Base-by-base conservation (phyloP, 2,888 invertebrate species). In the Synergus japonicus region DNA sequence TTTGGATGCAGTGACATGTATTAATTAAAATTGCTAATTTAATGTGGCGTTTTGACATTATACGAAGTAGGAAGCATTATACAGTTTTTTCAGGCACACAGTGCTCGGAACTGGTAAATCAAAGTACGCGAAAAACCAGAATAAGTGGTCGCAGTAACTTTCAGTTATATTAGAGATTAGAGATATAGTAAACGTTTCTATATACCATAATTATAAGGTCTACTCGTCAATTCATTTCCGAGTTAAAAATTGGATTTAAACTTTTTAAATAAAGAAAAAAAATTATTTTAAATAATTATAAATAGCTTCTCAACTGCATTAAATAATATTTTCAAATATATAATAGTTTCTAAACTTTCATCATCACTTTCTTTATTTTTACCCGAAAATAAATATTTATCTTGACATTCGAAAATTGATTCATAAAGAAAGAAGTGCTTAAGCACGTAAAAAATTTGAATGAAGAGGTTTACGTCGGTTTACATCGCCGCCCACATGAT, bases 31-130 rank as follows among this genome's bases (percentile, higher is more conserved):
- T 58, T 18, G 18, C 7, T 58, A 10, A 58, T 8, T 10, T 9
- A 18, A 60, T 49, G 77, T 64, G 60, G 78, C 81, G 77, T 83
- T 82, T 85, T 73, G 46, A n/a, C 58, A 49, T 18, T 18, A 13
- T 8, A 46, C 22, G 66, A 82, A 83, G 87, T 85, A 86, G 82
- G 80, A 83, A 80, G 78, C 77, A 76, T 81, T 81, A 29, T 29
- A 78, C 79, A 73, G 76, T 81, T 78, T 78, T 79, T 79, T 49
- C 67, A 73, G 69, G 63, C 54, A 67, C 65, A 76, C n/a, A n/a
- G 73, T 78, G 76, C 83, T 79, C 64, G 80, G 79, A 83, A 83
- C 83, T 83, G 77, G 78, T 80, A 82, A 79, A 60, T 10, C 60
- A 13, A 54, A 67, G 60, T 73, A 49, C 15, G 65, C 73, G 66